These are phyloP conservation scores for Adelognathus sp. DNA, from an alignment of 2,888 invertebrate genomes.

Conservation along the genomic window DNA sequence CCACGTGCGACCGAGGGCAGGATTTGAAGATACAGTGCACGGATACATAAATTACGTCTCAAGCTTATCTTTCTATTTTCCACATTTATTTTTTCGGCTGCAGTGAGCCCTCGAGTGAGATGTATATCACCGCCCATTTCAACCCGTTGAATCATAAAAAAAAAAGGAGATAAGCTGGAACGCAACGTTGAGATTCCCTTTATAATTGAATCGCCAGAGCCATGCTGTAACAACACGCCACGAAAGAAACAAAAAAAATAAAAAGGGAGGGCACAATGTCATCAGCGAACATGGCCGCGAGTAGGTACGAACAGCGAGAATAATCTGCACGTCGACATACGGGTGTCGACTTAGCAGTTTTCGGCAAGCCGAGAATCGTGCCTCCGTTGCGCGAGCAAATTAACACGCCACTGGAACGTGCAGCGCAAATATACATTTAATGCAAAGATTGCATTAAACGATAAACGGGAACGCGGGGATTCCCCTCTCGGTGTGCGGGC, in stretches of 20 bases:
- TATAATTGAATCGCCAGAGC: background rate
- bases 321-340: background rate
- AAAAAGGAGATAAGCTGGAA: background rate
- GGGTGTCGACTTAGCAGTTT: conserved; percentile 48
- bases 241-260: conserved; percentile 23
- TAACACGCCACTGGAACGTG: background rate
- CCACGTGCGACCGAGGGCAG: background rate
- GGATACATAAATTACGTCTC: too few species aligned
- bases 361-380: conserved; percentile 19
- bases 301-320: conserved; percentile 4
- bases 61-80: background rate
- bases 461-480: conserved; percentile 22
- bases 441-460: conserved; percentile 11
- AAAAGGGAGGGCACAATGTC: conserved; percentile 15
- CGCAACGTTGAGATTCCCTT: background rate
- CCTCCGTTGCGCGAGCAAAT: too few species aligned
- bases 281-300: conserved; percentile 7
- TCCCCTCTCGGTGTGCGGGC: conserved; percentile 12
- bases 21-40: background rate
- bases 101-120: background rate
- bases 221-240: background rate
- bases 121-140: background rate
- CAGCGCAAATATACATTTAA: background rate
- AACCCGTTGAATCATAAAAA: background rate
- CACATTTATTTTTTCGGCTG: background rate